A percentile compares a stretch with the other conserved stretches of the same genome.
Evolutionary conservation across 2,797 vertebrate genomes (phyloP).

Genomic region (Mus caroli): DNA sequence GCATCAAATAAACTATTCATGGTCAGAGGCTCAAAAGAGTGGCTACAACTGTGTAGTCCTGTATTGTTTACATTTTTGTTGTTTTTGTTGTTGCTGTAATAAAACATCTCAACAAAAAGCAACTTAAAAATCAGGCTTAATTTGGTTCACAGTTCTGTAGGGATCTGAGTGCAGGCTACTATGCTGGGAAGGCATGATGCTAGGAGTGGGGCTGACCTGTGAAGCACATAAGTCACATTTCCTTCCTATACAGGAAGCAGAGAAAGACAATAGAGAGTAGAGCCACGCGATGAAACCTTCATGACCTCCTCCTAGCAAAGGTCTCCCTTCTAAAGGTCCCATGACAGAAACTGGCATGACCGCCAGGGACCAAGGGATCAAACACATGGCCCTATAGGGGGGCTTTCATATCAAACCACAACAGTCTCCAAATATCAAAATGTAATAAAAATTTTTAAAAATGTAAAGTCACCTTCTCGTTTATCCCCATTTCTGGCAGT

Average conservation of each 20-base stretch:
- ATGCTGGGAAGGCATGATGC: neutral
- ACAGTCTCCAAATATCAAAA: conserved; percentile 16
- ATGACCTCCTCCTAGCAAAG: neutral
- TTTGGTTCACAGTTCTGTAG: neutral
- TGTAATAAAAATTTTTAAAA: neutral
- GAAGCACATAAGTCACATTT: neutral
- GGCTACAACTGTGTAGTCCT: too few relatives aligned
- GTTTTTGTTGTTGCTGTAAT: neutral
- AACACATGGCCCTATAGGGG: neutral
- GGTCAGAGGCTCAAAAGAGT: neutral
- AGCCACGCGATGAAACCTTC: neutral
- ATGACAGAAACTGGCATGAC: neutral
- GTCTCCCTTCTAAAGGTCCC: neutral
- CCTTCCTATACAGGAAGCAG: neutral
- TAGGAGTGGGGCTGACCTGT: neutral
- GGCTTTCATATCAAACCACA: neutral
- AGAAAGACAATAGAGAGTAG: neutral
- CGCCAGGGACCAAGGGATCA: neutral
- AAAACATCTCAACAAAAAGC: too few relatives aligned
- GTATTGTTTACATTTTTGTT: neutral
- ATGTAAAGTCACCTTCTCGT: neutral
- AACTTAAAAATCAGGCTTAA: neutral
- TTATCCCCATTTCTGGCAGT: neutral
- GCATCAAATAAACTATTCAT: neutral
- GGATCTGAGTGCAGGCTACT: neutral